Conservation (phyloP, 2,888 invertebrate genomes). For the Leptodirus hochenwartii region DNA sequence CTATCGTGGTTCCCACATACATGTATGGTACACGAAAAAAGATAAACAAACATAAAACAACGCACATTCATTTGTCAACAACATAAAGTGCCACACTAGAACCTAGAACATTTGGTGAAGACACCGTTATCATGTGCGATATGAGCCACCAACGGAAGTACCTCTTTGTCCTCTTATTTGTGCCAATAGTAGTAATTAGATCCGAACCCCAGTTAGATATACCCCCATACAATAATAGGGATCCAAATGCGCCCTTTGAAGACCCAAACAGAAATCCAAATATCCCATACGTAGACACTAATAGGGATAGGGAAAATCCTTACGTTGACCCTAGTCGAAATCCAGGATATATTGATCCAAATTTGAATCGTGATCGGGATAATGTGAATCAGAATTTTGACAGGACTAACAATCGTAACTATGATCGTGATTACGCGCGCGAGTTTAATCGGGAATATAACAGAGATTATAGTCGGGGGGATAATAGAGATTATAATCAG, state of each 20-base stretch:
- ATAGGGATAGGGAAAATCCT: constrained; percentile 8
- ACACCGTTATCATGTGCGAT: constrained; percentile 21
- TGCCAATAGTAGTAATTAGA: neutral
- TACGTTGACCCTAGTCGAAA: constrained; percentile 10
- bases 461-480: constrained; percentile 1
- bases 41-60: too few species aligned
- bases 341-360: constrained; percentile 4
- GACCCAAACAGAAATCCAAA: constrained; percentile 9
- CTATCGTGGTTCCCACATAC: too few species aligned
- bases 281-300: constrained; percentile 6
- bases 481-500: constrained; percentile 6
- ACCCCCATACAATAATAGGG: constrained; percentile 11
- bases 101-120: too few species aligned
- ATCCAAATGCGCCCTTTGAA: too few species aligned
- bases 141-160: constrained; percentile 17
- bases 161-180: constrained; percentile 10
- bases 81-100: too few species aligned
- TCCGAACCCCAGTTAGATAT: constrained; percentile 11
- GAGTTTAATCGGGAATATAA: constrained; percentile 7
- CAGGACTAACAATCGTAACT: constrained; percentile 11
- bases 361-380: constrained; percentile 10
- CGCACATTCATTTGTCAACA: too few species aligned
- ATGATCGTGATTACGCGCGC: neutral
- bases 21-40: too few species aligned
- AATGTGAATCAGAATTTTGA: constrained; percentile 11